Evolutionary conservation across 2,113 vertebrate genomes (phyloP).

Genomic region (Tamias sibiricus): DNA sequence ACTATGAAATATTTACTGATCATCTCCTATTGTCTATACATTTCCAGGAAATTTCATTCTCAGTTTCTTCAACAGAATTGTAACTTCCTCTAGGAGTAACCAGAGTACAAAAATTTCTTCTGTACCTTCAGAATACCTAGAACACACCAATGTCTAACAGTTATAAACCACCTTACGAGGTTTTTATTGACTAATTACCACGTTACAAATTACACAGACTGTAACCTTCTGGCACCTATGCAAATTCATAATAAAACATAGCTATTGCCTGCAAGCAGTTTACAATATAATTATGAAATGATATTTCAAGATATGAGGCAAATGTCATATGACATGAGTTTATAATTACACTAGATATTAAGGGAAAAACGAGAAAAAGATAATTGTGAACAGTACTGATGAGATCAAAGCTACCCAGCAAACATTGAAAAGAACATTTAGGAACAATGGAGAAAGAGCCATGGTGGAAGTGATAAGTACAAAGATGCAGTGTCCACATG

Average conservation of each 20-base stretch:
- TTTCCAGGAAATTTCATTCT: neutral
- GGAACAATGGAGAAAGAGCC: neutral
- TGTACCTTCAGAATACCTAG: neutral
- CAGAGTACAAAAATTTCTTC: neutral
- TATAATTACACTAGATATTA: neutral
- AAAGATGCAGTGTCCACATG: too few species aligned
- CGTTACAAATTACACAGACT: neutral
- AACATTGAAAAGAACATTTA: neutral
- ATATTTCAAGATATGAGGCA: neutral
- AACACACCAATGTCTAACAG: too few species aligned
- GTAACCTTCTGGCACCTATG: neutral
- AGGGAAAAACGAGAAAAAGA: neutral
- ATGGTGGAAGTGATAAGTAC: neutral
- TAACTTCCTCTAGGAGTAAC: neutral
- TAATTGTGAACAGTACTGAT: neutral
- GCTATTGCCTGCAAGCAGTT: neutral
- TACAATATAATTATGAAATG: neutral
- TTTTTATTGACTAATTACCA: neutral
- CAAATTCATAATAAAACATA: neutral
- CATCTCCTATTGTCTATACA: neutral
- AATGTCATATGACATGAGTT: neutral
- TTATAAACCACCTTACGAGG: neutral
- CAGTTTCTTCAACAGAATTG: neutral
- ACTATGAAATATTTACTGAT: neutral
- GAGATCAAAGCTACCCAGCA: neutral